Percentiles rank a stretch among this genome's conserved stretches.
These are phyloP conservation scores for Eptesicus fuscus DNA, from an alignment of 2,113 vertebrate species.

Conservation along the genomic window DNA sequence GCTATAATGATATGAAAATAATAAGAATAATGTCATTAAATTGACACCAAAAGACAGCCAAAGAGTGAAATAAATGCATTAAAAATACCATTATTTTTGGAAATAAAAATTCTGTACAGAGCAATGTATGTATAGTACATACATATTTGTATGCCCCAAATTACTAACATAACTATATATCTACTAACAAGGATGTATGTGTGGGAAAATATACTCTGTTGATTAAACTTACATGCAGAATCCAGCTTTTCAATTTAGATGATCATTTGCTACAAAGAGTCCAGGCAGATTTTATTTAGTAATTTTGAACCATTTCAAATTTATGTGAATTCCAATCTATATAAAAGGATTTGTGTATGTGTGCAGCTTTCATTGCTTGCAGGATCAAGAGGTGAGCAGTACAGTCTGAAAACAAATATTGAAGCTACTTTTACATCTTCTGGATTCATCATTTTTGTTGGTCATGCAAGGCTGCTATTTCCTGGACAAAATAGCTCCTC, in stretches of 20 bases:
- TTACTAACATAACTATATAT: background rate
- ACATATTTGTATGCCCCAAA: background rate
- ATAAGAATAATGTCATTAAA: background rate
- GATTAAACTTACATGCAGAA: constrained; percentile 25
- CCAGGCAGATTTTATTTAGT: constrained; percentile 36
- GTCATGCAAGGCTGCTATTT: constrained; percentile 33
- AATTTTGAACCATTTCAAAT: constrained; percentile 7
- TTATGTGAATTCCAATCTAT: constrained; percentile 4
- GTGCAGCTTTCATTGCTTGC: constrained; percentile 21
- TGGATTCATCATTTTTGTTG: background rate
- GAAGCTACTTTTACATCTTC: constrained; percentile 17
- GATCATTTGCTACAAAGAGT: background rate
- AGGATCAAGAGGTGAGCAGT: background rate
- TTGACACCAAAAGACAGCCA: background rate
- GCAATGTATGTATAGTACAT: background rate
- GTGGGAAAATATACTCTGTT: background rate
- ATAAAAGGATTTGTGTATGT: constrained; percentile 51
- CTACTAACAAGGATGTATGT: background rate
- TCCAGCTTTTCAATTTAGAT: constrained; percentile 31
- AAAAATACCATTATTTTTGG: background rate
- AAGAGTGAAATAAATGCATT: background rate
- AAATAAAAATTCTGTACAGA: background rate
- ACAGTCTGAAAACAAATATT: constrained; percentile 44
- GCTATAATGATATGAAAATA: background rate
- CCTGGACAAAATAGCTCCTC: background rate